A percentile compares a stretch with the other conserved stretches of the same genome.
These are phyloP conservation scores for Oscheius sp. DNA, from an alignment of 2,888 invertebrate species.

Conservation along the genomic window DNA sequence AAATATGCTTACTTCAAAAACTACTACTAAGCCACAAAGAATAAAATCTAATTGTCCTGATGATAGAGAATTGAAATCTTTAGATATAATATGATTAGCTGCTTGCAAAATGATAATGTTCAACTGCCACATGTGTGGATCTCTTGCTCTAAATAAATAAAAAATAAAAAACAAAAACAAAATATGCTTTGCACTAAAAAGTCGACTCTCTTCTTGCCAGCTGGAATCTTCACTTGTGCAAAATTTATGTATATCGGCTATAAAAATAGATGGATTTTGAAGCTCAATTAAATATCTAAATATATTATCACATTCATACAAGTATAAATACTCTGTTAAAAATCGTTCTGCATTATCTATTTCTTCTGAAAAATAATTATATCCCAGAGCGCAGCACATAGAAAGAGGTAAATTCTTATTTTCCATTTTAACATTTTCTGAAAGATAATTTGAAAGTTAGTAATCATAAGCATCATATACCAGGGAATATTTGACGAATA, in stretches of 20 bases:
- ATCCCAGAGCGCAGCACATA: background rate
- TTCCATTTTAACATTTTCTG: too few species aligned
- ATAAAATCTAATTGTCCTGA: conserved; percentile 34
- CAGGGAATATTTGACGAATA: background rate
- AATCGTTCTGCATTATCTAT: conserved; percentile 7
- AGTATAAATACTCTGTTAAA: background rate
- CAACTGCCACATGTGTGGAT: conserved; percentile 2
- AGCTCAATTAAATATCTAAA: background rate
- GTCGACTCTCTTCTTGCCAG: conserved; percentile 3
- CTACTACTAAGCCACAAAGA: conserved; percentile 40
- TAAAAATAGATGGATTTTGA: too few species aligned
- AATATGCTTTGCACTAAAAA: conserved; percentile 5
- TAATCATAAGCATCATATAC: background rate
- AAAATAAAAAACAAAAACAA: too few species aligned
- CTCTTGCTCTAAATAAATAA: background rate
- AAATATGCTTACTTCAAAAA: conserved; percentile 30
- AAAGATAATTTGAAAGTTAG: too few species aligned
- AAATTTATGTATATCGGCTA: background rate
- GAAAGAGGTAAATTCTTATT: background rate
- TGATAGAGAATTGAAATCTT: background rate
- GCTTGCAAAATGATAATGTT: conserved; percentile 4
- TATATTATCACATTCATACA: background rate
- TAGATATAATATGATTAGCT: background rate
- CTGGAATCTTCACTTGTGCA: background rate
- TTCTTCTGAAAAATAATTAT: too few species aligned